Conservation (phyloP, 2,888 invertebrate genomes). For the Ichneumoninae sp. region DNA sequence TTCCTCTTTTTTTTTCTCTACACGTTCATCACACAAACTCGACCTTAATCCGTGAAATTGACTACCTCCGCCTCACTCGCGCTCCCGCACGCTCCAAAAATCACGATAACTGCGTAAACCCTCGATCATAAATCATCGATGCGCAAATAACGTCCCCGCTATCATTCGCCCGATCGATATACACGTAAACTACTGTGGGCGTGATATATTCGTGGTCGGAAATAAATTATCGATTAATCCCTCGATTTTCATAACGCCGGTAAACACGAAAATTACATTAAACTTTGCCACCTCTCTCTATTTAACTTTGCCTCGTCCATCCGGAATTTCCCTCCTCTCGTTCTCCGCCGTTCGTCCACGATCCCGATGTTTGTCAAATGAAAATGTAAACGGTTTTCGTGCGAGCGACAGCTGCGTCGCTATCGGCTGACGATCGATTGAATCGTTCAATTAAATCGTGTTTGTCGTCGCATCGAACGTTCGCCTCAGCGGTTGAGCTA, state of each 20-base stretch:
- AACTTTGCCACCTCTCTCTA: constrained; percentile 43
- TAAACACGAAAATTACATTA: constrained; percentile 57
- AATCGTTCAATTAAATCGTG: constrained; percentile 48
- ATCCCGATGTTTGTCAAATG: constrained; percentile 43
- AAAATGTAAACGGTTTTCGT: constrained; percentile 51
- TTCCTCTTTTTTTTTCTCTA: not conserved
- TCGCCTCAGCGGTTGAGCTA: constrained; percentile 15
- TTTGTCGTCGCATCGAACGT: constrained; percentile 31
- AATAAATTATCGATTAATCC: constrained; percentile 35
- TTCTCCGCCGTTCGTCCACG: not conserved
- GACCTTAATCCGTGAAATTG: constrained; percentile 24
- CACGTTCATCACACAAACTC: not conserved
- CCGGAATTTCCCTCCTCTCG: not conserved
- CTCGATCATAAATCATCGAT: not conserved
- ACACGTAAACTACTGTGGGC: not conserved
- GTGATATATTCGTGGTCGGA: not conserved
- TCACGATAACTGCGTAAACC: constrained; percentile 4
- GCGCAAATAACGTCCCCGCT: not conserved
- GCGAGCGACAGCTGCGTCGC: constrained; percentile 45
- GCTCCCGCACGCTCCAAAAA: not conserved
- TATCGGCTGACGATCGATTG: constrained; percentile 23
- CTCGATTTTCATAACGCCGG: constrained; percentile 40
- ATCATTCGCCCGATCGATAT: not conserved
- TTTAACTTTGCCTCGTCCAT: constrained; percentile 46
- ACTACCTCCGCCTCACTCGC: not conserved